Conservation (phyloP, 1,140 invertebrate genomes). For the Brachionus koreanus region DNA sequence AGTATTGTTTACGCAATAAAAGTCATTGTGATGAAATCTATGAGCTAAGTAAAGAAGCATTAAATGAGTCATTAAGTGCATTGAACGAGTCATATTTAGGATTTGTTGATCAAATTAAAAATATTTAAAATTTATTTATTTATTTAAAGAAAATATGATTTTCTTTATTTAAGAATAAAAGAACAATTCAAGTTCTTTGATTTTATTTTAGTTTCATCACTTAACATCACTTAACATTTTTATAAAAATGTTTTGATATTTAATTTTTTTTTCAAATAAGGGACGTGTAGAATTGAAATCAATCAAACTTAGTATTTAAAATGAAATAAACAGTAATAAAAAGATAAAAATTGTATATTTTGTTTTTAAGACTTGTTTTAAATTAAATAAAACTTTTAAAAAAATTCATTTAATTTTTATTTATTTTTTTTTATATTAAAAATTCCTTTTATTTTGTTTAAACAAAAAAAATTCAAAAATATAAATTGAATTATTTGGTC, state of each 20-base stretch:
- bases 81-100: constrained; percentile 19
- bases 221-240: not conserved
- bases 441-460: not conserved
- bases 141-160: not conserved
- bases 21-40: constrained; percentile 35
- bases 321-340: not conserved
- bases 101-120: not conserved
- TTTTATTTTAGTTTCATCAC: not conserved
- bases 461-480: too few relatives aligned
- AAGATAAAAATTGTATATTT: not conserved
- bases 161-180: not conserved
- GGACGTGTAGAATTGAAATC: not conserved
- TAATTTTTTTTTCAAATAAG: not conserved
- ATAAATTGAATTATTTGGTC: not conserved
- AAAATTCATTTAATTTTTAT: not conserved
- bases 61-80: not conserved
- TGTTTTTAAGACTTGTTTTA: not conserved
- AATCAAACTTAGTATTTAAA: not conserved
- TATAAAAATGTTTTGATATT: not conserved
- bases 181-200: not conserved
- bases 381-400: not conserved
- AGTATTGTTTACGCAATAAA: constrained; percentile 5
- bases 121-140: not conserved
- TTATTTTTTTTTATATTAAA: not conserved
- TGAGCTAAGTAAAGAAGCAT: constrained; percentile 10